A percentile compares a stretch with the other conserved stretches of the same genome.
phyloP scores from a whole-genome alignment of 2,888 invertebrate species.

The Tenthredo notha region DNA sequence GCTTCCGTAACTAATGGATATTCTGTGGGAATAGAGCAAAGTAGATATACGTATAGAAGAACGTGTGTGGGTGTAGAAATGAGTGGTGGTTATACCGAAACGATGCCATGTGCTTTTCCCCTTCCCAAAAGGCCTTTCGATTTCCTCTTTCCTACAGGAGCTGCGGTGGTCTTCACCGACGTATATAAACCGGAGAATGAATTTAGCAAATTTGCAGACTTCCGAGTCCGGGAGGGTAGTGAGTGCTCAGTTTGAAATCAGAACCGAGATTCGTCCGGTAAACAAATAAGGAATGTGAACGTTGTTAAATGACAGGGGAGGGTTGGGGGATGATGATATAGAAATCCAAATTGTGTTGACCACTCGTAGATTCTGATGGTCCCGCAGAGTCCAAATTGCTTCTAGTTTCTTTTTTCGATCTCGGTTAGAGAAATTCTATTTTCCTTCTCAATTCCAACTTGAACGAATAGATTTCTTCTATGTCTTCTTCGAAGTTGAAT shows the following conservation, averaged over 20 bases:
- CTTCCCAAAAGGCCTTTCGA: slow-evolving; percentile 8
- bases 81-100: slow-evolving; percentile 31
- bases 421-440: not conserved
- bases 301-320: not conserved
- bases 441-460: not conserved
- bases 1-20: slow-evolving; percentile 78
- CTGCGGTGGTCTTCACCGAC: not conserved
- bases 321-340: no score
- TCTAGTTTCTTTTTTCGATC: not conserved
- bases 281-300: slow-evolving; percentile 14
- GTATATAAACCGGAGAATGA: slow-evolving; percentile 38
- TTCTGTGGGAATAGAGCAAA: slow-evolving; percentile 73
- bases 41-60: slow-evolving; percentile 59
- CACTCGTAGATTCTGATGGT: not conserved
- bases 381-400: not conserved
- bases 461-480: not conserved
- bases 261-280: slow-evolving; percentile 16
- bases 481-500: slow-evolving; percentile 8
- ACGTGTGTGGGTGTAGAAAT: slow-evolving; percentile 17
- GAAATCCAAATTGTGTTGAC: slow-evolving; percentile 32
- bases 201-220: slow-evolving; percentile 52
- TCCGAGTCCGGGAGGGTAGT: not conserved
- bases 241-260: slow-evolving; percentile 32
- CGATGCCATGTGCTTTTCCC: slow-evolving; percentile 30
- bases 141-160: not conserved